A percentile compares a stretch with the other conserved stretches of the same genome.
phyloP scores from a whole-genome alignment of 2,888 invertebrate genomes.

The Eudasyphora cyanicolor region DNA sequence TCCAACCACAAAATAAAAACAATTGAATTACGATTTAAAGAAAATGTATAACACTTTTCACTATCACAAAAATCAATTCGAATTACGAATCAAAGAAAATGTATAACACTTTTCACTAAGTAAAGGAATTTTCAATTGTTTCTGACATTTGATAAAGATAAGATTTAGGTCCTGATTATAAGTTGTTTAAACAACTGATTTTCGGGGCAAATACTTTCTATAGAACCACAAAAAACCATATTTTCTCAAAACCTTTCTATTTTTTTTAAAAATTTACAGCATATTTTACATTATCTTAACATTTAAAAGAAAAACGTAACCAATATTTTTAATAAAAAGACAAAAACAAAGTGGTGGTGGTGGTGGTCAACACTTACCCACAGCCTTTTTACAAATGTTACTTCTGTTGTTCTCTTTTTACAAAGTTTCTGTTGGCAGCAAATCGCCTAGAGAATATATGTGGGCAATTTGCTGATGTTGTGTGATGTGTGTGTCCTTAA shows the following conservation, averaged over 20 bases:
- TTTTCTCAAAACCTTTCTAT: neutral
- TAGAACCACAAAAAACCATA: too few species aligned
- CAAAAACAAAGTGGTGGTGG: neutral
- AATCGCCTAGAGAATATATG: neutral
- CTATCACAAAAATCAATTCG: too few species aligned
- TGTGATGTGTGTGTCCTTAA: slow-evolving; percentile 1
- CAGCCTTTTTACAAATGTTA: slow-evolving; percentile 60
- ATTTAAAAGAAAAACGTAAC: slow-evolving; percentile 24
- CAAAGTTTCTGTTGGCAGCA: neutral
- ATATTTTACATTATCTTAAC: slow-evolving; percentile 1
- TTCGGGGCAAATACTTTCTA: too few species aligned
- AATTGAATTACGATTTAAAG: too few species aligned
- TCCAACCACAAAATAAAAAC: too few species aligned
- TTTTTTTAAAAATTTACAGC: slow-evolving; percentile 33
- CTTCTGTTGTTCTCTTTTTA: slow-evolving; percentile 1
- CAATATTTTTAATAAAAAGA: neutral
- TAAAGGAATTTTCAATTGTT: too few species aligned
- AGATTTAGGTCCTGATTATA: too few species aligned
- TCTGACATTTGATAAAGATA: too few species aligned
- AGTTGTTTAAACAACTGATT: too few species aligned
- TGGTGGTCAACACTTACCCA: slow-evolving; percentile 62
- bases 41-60: too few species aligned
- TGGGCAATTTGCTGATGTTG: neutral
- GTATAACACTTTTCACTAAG: too few species aligned
- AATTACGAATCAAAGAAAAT: too few species aligned